Evolutionary conservation across 1,140 invertebrate genomes (phyloP).

Genomic region (Colletes latitarsis): DNA sequence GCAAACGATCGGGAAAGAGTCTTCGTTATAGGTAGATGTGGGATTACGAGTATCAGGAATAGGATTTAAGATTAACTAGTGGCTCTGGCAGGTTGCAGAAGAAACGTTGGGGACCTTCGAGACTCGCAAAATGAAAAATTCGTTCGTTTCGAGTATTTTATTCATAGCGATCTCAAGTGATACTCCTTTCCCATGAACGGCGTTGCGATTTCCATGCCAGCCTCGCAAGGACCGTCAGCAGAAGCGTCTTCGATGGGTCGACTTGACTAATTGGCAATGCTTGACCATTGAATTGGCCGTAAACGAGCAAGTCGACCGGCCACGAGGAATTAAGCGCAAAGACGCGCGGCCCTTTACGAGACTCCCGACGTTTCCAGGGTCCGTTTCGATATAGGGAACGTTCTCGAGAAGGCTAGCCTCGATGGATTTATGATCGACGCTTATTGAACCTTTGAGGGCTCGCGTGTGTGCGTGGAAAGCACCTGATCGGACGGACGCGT

Average conservation of each 20-base stretch:
- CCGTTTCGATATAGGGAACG: constrained; percentile 12
- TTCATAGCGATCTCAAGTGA: neutral
- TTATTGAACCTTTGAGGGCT: constrained; percentile 2
- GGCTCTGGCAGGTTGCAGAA: too few relatives aligned
- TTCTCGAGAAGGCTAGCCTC: neutral
- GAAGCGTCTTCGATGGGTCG: constrained; percentile 47
- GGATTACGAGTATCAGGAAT: too few relatives aligned
- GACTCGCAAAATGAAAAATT: too few relatives aligned
- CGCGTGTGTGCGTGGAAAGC: neutral
- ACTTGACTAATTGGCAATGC: constrained; percentile 75
- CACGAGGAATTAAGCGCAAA: constrained; percentile 47
- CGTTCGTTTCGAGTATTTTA: neutral
- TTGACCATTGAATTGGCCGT: constrained; percentile 60
- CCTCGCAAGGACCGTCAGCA: constrained; percentile 24
- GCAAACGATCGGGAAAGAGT: too few relatives aligned
- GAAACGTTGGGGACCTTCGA: too few relatives aligned
- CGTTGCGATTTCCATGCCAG: neutral
- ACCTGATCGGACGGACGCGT: neutral
- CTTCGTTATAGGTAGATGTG: too few relatives aligned
- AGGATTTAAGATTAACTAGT: too few relatives aligned
- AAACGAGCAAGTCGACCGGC: constrained; percentile 42
- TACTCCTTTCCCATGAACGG: neutral
- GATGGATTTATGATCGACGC: constrained; percentile 20
- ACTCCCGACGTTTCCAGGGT: neutral
- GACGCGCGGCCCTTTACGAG: constrained; percentile 18